Conservation (phyloP, 2,113 vertebrate genomes). For the Scolopax mira region DNA sequence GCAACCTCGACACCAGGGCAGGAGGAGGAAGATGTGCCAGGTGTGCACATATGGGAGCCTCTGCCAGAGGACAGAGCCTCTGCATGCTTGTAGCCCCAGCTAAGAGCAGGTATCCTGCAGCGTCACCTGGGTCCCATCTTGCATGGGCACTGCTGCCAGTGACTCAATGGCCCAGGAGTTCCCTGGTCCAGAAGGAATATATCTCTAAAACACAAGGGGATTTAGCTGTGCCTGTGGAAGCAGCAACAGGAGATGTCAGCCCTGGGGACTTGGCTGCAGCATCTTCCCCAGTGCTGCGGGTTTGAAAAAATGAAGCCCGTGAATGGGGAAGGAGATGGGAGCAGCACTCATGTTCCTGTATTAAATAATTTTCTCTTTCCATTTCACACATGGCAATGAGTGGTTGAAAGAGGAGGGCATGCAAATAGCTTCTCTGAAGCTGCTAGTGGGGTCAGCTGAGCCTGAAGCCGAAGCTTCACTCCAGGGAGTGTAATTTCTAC, state of each 20-base stretch:
- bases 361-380: neutral
- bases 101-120: neutral
- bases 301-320: neutral
- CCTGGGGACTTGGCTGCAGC: neutral
- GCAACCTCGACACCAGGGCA: neutral
- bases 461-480: neutral
- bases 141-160: rapidly evolving
- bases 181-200: neutral
- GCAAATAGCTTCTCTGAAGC: neutral
- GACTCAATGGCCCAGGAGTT: neutral
- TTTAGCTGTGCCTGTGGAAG: neutral
- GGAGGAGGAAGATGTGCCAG: neutral
- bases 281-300: neutral
- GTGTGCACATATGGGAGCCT: neutral
- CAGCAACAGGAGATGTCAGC: rapidly evolving
- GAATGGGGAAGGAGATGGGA: neutral
- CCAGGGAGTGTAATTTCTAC: neutral
- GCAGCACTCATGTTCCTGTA: neutral
- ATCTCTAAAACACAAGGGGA: neutral
- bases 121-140: neutral
- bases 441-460: neutral
- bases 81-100: neutral
- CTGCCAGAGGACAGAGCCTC: neutral
- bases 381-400: rapidly evolving
- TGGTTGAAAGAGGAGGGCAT: neutral